A percentile compares a stretch with the other conserved stretches of the same genome.
These are phyloP conservation scores for Glyphotaelius pellucidus DNA, from an alignment of 2,888 invertebrate species.

Conservation along the genomic window DNA sequence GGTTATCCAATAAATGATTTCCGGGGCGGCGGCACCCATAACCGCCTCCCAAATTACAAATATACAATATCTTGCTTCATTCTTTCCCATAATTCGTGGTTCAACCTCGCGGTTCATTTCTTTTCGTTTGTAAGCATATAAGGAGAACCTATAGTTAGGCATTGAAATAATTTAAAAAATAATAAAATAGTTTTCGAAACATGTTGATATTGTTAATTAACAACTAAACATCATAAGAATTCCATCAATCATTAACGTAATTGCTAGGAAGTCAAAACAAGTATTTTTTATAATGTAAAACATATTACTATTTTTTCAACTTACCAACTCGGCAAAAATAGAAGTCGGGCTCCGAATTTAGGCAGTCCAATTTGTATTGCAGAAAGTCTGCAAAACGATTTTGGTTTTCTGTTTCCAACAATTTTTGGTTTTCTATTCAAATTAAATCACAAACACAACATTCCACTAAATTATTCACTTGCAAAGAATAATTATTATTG, in stretches of 20 bases:
- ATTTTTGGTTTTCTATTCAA: neutral
- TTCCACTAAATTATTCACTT: neutral
- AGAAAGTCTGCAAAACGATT: neutral
- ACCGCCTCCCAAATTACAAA: too few species aligned
- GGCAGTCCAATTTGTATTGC: neutral
- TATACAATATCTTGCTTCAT: too few species aligned
- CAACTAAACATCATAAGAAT: neutral
- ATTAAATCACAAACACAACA: neutral
- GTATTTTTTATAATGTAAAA: neutral
- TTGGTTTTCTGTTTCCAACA: neutral
- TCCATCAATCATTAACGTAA: neutral
- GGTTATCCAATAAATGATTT: too few species aligned
- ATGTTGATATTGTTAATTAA: too few species aligned
- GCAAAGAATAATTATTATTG: neutral
- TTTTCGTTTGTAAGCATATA: too few species aligned
- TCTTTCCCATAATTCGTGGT: too few species aligned
- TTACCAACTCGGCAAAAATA: neutral
- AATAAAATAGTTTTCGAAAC: too few species aligned
- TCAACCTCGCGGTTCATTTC: too few species aligned
- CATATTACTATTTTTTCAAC: neutral
- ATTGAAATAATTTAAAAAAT: neutral
- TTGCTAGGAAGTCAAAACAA: neutral
- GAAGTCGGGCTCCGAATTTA: neutral
- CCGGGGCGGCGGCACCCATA: too few species aligned
- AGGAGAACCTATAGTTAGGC: too few species aligned